phyloP scores from a whole-genome alignment of 2,888 invertebrate genomes.

The Notodonta dromedarius region DNA sequence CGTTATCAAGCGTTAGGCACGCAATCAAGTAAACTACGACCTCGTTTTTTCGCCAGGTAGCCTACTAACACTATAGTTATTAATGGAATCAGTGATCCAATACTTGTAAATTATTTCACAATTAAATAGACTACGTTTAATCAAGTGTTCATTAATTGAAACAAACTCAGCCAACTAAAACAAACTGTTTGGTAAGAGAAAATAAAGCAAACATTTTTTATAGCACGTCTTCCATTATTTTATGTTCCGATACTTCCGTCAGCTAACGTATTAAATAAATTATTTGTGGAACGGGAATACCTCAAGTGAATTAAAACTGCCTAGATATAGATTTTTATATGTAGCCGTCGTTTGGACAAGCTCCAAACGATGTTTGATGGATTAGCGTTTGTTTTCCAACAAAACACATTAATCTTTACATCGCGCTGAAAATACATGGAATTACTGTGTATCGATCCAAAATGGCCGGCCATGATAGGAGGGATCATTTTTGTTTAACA shows the following conservation, averaged over 20 bases:
- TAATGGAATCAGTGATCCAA: not conserved
- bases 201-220: not conserved
- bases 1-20: not conserved
- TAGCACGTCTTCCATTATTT: not conserved
- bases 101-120: not conserved
- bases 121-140: not conserved
- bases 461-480: not conserved
- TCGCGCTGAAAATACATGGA: conserved; percentile 34
- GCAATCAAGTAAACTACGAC: not conserved
- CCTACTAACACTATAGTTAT: not conserved
- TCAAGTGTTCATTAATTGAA: not conserved
- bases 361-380: conserved; percentile 55
- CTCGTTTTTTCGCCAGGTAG: not conserved
- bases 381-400: conserved; percentile 52
- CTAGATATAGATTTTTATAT: conserved; percentile 36
- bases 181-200: not conserved
- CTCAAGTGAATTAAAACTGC: conserved; percentile 36
- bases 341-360: conserved; percentile 44
- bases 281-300: conserved; percentile 31
- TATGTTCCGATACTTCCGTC: not conserved
- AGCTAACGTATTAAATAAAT: conserved; percentile 11
- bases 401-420: conserved; percentile 53
- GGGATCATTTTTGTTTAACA: no score
- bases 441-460: conserved; percentile 21
- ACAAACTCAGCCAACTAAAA: no score